Evolutionary conservation across 2,888 invertebrate species (phyloP).

Genomic region (Platypus cylindrus): DNA sequence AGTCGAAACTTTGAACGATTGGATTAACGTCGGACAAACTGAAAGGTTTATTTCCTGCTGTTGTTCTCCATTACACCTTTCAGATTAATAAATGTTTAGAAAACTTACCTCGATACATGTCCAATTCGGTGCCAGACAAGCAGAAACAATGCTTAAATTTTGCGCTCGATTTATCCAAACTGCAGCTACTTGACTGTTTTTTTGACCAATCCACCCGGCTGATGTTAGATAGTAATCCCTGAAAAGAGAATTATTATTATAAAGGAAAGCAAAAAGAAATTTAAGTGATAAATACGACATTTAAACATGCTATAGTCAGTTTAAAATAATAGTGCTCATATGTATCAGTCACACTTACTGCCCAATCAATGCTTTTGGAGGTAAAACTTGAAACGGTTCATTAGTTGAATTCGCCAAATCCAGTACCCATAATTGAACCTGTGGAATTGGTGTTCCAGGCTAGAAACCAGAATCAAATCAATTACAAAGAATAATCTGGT

Average conservation of each 20-base stretch:
- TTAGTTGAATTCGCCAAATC: conserved; percentile 56
- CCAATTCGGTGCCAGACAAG: conserved; percentile 73
- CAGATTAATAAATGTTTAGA: too few relatives aligned
- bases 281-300: neutral
- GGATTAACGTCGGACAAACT: too few relatives aligned
- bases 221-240: conserved; percentile 89
- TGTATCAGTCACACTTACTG: conserved; percentile 66
- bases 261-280: conserved; percentile 1
- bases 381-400: conserved; percentile 53
- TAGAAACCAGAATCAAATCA: conserved; percentile 30
- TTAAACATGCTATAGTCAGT: too few relatives aligned
- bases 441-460: conserved; percentile 80
- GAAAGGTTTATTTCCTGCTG: too few relatives aligned
- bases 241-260: too few relatives aligned
- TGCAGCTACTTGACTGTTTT: conserved; percentile 65
- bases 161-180: conserved; percentile 92
- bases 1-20: too few relatives aligned
- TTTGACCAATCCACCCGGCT: conserved; percentile 77
- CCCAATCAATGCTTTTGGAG: conserved; percentile 62
- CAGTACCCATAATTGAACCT: conserved; percentile 69
- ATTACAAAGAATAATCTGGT: neutral
- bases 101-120: conserved; percentile 66
- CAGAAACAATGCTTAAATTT: conserved; percentile 77
- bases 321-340: too few relatives aligned
- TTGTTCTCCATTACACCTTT: too few relatives aligned